Evolutionary conservation across 2,888 invertebrate species (phyloP).

Genomic region (Cheilosia pagana): DNA sequence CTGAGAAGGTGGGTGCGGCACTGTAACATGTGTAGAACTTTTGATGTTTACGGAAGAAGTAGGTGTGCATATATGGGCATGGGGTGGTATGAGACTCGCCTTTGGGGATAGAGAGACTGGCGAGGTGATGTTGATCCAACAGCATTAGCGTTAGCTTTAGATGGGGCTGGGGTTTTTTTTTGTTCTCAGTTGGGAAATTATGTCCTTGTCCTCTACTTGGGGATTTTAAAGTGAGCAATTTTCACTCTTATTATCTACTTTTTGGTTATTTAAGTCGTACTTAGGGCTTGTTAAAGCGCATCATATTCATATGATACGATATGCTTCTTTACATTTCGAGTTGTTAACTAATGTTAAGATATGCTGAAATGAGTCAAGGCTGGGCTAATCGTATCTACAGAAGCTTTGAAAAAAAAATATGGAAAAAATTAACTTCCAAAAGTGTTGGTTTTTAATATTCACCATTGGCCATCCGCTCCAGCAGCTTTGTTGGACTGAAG

Average conservation of each 20-base stretch:
- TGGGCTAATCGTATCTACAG: too few species aligned
- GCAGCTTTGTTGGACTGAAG: too few species aligned
- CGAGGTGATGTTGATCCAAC: constrained; percentile 57
- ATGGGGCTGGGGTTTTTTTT: neutral
- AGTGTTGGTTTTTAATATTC: too few species aligned
- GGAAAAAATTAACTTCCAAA: too few species aligned
- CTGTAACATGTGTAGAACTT: constrained; percentile 49
- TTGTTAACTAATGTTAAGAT: too few species aligned
- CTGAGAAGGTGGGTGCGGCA: constrained; percentile 45
- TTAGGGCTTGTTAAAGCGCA: too few species aligned
- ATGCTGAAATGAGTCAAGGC: too few species aligned
- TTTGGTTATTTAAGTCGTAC: too few species aligned
- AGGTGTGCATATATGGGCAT: constrained; percentile 13
- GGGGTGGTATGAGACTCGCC: constrained; percentile 15
- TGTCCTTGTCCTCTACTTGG: neutral
- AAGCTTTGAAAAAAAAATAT: too few species aligned
- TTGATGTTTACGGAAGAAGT: constrained; percentile 35
- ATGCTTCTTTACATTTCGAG: too few species aligned
- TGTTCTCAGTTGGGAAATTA: neutral
- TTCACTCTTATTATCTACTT: neutral
- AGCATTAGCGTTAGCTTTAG: neutral
- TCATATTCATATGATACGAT: too few species aligned
- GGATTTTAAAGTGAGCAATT: neutral
- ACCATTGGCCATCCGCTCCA: too few species aligned
- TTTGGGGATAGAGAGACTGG: constrained; percentile 38